Percentiles rank a stretch among this genome's conserved stretches.
phyloP scores from a whole-genome alignment of 2,113 vertebrate species.

The Catharus bicknelli region DNA sequence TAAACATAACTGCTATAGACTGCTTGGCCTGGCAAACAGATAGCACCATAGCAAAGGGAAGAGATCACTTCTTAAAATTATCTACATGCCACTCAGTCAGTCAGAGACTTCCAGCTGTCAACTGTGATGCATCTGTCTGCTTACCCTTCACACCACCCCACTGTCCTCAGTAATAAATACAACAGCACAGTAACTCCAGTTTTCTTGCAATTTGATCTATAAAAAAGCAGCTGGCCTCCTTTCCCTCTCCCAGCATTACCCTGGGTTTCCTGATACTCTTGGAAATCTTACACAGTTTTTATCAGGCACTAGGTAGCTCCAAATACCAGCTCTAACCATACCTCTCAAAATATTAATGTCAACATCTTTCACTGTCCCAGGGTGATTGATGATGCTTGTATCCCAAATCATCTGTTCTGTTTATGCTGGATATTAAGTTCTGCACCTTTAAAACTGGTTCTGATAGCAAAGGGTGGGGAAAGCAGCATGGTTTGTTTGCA shows the following conservation, averaged over 20 bases:
- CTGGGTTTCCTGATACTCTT: constrained; percentile 21
- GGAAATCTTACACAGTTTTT: constrained; percentile 24
- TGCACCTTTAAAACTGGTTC: no score
- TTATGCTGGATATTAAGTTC: neutral
- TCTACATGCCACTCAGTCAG: neutral
- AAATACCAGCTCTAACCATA: neutral
- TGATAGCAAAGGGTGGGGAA: neutral
- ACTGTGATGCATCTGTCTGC: neutral
- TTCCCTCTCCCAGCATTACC: neutral
- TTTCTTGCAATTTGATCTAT: constrained; percentile 18
- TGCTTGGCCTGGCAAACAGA: neutral
- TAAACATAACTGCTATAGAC: neutral
- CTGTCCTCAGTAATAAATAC: neutral
- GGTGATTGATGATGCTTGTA: neutral
- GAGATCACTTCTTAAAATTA: neutral
- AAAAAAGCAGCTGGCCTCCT: constrained; percentile 13
- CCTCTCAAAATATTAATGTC: neutral
- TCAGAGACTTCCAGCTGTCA: neutral
- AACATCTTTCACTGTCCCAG: neutral
- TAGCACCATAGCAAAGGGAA: neutral
- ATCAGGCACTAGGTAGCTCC: neutral
- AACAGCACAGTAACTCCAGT: neutral
- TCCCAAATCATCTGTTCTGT: neutral
- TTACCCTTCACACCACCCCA: neutral
- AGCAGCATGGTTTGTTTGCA: neutral